Conservation (phyloP, 2,113 vertebrate genomes). For the Micronycteris hirsuta region DNA sequence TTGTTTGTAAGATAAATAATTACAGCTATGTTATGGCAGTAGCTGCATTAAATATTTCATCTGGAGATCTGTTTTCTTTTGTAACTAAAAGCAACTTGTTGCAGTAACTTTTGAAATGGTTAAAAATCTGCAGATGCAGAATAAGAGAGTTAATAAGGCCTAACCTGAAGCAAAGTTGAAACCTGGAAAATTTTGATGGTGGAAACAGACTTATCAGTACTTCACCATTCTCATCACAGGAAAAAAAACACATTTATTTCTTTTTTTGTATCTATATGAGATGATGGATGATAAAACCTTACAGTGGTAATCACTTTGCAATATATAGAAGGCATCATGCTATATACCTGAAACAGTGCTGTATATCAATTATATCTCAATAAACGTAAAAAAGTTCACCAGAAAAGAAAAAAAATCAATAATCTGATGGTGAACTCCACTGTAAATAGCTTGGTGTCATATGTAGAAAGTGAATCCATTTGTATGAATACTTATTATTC, state of each 20-base stretch:
- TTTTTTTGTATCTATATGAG: background rate
- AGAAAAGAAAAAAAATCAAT: conserved; percentile 14
- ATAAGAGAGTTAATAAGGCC: background rate
- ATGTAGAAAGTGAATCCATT: background rate
- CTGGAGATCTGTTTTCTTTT: conserved; percentile 53
- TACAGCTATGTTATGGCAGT: conserved; percentile 53
- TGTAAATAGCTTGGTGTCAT: background rate
- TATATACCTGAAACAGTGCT: background rate
- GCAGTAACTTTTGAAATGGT: background rate
- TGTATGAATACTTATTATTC: background rate
- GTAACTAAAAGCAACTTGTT: conserved; percentile 70
- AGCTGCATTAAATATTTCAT: conserved; percentile 70
- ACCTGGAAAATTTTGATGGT: conserved; percentile 20
- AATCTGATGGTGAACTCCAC: background rate
- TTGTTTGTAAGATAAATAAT: conserved; percentile 35
- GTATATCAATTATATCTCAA: background rate
- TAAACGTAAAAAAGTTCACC: background rate
- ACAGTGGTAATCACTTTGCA: background rate
- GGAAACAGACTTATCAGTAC: conserved; percentile 36
- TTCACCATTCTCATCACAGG: background rate
- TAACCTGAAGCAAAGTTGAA: background rate
- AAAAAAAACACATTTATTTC: background rate
- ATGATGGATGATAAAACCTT: background rate
- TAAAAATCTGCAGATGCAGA: background rate
- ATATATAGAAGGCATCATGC: background rate